Evolutionary conservation across 2,113 vertebrate genomes (phyloP), one percentile per base, ranked within the genome.

Genomic region (Capreolus pygargus): DNA sequence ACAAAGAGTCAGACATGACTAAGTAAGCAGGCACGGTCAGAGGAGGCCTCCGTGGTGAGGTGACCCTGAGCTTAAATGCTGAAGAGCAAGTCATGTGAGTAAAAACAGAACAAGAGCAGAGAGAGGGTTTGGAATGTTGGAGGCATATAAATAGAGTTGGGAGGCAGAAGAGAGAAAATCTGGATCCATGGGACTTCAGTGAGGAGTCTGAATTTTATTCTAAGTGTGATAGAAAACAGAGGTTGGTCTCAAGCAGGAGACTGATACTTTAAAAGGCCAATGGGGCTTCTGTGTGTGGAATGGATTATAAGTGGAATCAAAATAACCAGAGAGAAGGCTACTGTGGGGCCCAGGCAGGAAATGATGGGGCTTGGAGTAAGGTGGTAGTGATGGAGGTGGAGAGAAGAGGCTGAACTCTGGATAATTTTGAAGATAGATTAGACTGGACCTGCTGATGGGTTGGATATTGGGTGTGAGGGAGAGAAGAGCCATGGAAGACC

Each of bases 241-340:
- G 64, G 16, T 58, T 47, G 45, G 45, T 43, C 43, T 57, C 13
- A 10, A 19, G 67, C 6, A 43, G 82, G 39, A 33, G 47, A 25
- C 14, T 19, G 13, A 19, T 1, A 54, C n/a, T 90, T 85, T 43
- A 76, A n/a, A 92, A 58, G 70, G 25, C 78, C 33, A 30, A 11
- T 17, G 10, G 36, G 17, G 58, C 64, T 30, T 21, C 64, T n/a
- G 0, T 17, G 27, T 23, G 9, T 8, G 57, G 52, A 74, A 43
- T 0, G 3, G 30, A 87, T 6, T 55, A 15, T 9, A 23, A 82
- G 4, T 27, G 14, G 14, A 43, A 36, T 36, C 0, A 50, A n/a
- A 36, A 84, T 6, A 23, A 17, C 33, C 30, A 64, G 43, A 52
- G 15, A 17, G 60, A 79, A 83, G 43, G 60, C 39, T 33, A 6